Conservation (phyloP, 1,140 invertebrate genomes). For the Sogatella furcifera region DNA sequence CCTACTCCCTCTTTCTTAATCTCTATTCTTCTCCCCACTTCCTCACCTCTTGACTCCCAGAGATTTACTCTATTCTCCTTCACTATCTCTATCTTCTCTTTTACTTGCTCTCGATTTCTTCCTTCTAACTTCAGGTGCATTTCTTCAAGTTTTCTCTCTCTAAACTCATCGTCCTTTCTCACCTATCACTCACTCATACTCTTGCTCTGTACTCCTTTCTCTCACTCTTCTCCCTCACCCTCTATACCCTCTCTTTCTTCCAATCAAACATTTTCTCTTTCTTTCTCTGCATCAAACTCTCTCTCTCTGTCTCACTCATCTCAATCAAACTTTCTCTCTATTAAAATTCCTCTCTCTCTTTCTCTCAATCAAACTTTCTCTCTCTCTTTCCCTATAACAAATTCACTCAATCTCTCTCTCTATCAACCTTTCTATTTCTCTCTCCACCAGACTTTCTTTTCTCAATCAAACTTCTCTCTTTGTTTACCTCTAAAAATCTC, state of each 20-base stretch:
- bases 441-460: not conserved
- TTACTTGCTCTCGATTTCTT: not conserved
- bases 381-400: too few relatives aligned
- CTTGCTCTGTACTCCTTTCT: not conserved
- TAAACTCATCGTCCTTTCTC: not conserved
- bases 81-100: too few relatives aligned
- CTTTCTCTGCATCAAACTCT: too few relatives aligned
- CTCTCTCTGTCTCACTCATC: not conserved
- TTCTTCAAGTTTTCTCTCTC: not conserved
- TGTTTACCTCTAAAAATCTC: too few relatives aligned
- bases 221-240: not conserved
- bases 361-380: too few relatives aligned
- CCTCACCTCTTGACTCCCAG: not conserved
- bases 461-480: not conserved
- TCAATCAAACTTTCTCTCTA: too few relatives aligned
- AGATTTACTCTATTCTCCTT: too few relatives aligned
- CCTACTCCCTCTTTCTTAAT: too few relatives aligned
- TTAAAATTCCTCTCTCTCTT: too few relatives aligned
- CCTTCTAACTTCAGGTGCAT: not conserved
- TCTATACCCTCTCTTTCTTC: not conserved
- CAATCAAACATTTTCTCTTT: not conserved
- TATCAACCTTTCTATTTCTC: not conserved
- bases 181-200: not conserved
- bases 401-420: too few relatives aligned
- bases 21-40: not conserved